A percentile compares a stretch with the other conserved stretches of the same genome.
Conservation (phyloP, 2,797 vertebrate genomes). For the Telmatherina bonti region DNA sequence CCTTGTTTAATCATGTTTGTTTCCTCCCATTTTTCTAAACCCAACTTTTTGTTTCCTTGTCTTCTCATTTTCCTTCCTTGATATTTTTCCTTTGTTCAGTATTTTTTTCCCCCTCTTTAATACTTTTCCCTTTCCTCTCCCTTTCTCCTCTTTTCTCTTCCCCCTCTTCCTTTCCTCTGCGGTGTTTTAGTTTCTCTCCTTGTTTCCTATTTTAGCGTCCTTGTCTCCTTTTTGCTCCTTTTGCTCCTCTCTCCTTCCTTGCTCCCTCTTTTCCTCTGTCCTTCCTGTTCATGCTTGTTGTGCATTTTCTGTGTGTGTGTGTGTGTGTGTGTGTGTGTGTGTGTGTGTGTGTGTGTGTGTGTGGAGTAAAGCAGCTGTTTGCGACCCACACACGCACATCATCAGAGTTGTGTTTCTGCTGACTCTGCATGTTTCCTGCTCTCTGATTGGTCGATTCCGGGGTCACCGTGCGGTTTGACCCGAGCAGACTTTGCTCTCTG, state of each 20-base stretch:
- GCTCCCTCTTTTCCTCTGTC: no score
- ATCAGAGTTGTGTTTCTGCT: slow-evolving; percentile 54
- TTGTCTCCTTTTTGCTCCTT: neutral
- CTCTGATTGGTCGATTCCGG: slow-evolving; percentile 53
- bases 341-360: slow-evolving; percentile 25
- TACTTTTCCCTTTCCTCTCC: neutral
- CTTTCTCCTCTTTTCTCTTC: neutral
- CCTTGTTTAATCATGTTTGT: no score
- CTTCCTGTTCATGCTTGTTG: neutral
- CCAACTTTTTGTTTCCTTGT: no score
- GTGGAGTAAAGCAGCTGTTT: slow-evolving; percentile 30
- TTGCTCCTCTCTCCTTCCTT: neutral
- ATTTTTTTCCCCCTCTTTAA: no score
- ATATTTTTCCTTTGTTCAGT: no score
- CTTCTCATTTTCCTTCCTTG: no score
- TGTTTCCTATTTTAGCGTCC: neutral
- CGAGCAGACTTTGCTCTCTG: slow-evolving; percentile 39
- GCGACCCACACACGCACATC: slow-evolving; percentile 11
- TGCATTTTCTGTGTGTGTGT: neutral
- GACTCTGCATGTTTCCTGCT: slow-evolving; percentile 46
- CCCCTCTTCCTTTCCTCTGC: neutral
- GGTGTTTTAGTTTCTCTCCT: neutral
- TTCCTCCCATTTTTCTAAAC: no score
- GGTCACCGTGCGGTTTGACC: slow-evolving; percentile 46
- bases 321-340: neutral